phyloP scores from a whole-genome alignment of 2,888 invertebrate species.

The Drosophila diplacantha region DNA sequence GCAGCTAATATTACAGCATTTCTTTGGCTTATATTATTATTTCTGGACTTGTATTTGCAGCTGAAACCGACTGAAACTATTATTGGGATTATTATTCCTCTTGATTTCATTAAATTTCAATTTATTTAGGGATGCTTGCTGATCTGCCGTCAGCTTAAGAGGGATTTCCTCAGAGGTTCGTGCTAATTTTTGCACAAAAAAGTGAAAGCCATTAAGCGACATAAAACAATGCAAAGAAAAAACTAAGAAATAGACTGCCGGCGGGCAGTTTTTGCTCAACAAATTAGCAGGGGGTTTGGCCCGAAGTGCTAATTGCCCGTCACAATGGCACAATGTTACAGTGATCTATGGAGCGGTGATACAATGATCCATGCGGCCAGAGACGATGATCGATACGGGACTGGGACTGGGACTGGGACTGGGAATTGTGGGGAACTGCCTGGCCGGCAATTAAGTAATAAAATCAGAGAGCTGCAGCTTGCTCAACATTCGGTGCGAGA shows the following conservation, averaged over 20 bases:
- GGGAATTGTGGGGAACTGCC: conserved; percentile 35
- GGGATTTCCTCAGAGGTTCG: conserved; percentile 4
- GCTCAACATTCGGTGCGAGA: conserved; percentile 35
- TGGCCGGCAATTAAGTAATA: conserved; percentile 58
- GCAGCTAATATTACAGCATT: background rate
- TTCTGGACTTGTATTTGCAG: background rate
- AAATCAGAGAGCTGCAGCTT: conserved; percentile 43
- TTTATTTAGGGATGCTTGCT: background rate
- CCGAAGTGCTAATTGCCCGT: conserved; percentile 48
- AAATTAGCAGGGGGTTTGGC: conserved; percentile 35
- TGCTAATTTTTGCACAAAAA: conserved; percentile 32
- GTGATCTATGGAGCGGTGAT: conserved; percentile 13
- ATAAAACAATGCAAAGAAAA: conserved; percentile 30
- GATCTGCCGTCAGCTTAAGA: background rate
- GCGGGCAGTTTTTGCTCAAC: conserved; percentile 35
- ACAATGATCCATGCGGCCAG: conserved; percentile 13
- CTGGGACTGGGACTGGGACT: conserved; percentile 22
- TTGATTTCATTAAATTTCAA: background rate
- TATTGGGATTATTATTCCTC: background rate
- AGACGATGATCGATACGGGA: conserved; percentile 24
- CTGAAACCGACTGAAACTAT: background rate
- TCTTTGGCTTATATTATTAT: background rate
- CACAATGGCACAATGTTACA: conserved; percentile 19
- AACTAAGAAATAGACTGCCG: background rate
- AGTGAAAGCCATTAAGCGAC: conserved; percentile 37